Base-by-base conservation (phyloP, 2,888 invertebrate species). In the Drosophila recens region DNA sequence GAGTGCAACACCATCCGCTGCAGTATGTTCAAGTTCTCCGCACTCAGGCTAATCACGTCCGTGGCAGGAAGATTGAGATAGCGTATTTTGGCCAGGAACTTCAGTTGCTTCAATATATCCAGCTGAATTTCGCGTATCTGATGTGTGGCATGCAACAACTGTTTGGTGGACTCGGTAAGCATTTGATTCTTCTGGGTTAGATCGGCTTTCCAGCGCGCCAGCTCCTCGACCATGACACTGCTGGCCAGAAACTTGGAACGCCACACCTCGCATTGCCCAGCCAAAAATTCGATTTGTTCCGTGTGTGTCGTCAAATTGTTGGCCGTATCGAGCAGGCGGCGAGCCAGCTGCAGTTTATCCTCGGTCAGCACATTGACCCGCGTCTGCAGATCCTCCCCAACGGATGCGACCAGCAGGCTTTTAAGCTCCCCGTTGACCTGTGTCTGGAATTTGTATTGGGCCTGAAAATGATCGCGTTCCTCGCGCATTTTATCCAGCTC, bases 191-290 rank as follows among this genome's bases (percentile, higher is more conserved):
- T 93, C 78, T 96, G 95, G 15, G 95, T 95, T 27, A 98, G 93
- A 61, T 95, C 94, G 52, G 96, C 96, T 91, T 98, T 97, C 95
- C 97, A 97, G 80, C 95, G 94, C 0, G 97, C 97, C 77, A 98
- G 92, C 93, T 98, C 98, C 93, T 98, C 98, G 1, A 98, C 96
- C 96, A 98, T 97, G 65, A 98, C 94, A 91, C 98, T 98, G 93
- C 97, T 97, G 27, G 98, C 98, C 82, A 98, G 94, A 93, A 98
- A 99, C 94, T 98, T 99, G 91, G 98, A 98, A 74, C 98, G 95
- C 98, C 98, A 99, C 54, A 98, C 97, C 93, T 99, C 98, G 91
- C 98, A 97, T 90, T 98, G 98, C 0, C 98, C 97, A 17, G 97
- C 97, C 40, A 98, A 93, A 94, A 97, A 97, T 91, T 99, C 98